Conservation (phyloP, 2,888 invertebrate genomes). For the Gonocerus acuteangulatus region DNA sequence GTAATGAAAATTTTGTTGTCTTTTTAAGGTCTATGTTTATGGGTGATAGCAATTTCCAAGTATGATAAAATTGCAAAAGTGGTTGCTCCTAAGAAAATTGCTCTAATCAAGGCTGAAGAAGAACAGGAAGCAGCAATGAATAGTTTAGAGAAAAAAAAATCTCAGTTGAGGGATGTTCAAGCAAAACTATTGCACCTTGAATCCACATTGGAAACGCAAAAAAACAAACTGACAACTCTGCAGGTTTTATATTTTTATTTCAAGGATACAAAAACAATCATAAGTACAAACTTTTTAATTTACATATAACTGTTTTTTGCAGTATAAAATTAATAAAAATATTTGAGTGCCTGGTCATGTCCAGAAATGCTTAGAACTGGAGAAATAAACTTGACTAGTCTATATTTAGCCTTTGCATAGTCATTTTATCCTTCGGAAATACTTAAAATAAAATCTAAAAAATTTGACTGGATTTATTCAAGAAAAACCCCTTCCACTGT, state of each 20-base stretch:
- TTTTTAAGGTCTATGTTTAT: conserved; percentile 66
- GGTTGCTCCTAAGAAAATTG: conserved; percentile 86
- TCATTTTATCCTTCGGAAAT: too few relatives aligned
- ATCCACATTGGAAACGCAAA: conserved; percentile 55
- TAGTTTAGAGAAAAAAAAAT: conserved; percentile 68
- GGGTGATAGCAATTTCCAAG: conserved; percentile 91
- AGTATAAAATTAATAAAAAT: too few relatives aligned
- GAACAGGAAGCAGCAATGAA: conserved; percentile 66
- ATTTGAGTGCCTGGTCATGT: too few relatives aligned
- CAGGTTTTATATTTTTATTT: conserved; percentile 49
- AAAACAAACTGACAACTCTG: conserved; percentile 59
- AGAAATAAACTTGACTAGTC: too few relatives aligned
- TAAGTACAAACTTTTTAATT: too few relatives aligned
- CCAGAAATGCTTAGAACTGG: too few relatives aligned
- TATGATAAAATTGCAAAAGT: conserved; percentile 89
- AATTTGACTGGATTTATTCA: too few relatives aligned
- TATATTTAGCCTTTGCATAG: too few relatives aligned
- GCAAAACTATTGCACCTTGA: conserved; percentile 38
- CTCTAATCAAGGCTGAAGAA: conserved; percentile 78
- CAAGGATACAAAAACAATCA: too few relatives aligned
- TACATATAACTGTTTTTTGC: neutral
- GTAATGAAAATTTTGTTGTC: too few relatives aligned
- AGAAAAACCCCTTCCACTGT: too few relatives aligned
- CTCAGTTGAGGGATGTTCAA: conserved; percentile 60
- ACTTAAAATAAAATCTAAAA: too few relatives aligned